Percentiles rank a stretch among this genome's conserved stretches.
These are phyloP conservation scores for Desoria tigrina DNA, from an alignment of 2,888 invertebrate species.

Conservation along the genomic window DNA sequence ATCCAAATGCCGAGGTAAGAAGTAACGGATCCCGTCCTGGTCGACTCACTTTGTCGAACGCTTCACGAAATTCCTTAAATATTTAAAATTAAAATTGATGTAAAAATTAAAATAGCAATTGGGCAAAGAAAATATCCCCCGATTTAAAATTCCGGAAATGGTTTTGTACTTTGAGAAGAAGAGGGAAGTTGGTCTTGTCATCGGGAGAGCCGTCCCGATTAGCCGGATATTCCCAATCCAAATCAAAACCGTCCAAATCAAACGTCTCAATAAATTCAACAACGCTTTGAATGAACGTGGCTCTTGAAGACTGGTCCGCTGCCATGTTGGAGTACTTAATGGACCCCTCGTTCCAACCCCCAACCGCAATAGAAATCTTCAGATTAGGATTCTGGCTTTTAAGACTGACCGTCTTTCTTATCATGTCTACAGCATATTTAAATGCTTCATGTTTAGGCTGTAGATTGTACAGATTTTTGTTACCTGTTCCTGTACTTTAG, in stretches of 20 bases:
- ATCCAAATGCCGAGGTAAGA: constrained; percentile 61
- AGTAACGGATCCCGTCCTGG: constrained; percentile 50
- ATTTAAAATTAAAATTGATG: too few species aligned
- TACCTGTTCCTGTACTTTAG: too few species aligned
- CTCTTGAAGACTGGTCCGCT: constrained; percentile 55
- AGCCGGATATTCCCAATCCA: constrained; percentile 36
- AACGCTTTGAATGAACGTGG: constrained; percentile 63
- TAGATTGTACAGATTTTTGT: too few species aligned
- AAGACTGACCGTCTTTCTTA: constrained; percentile 57
- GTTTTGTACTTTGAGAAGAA: constrained; percentile 56
- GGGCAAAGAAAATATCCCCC: not conserved
- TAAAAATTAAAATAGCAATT: not conserved
- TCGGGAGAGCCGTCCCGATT: constrained; percentile 57
- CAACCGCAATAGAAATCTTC: constrained; percentile 60
- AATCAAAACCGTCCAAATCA: constrained; percentile 31
- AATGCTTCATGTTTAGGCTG: not conserved
- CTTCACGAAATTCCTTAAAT: constrained; percentile 56
- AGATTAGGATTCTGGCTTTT: constrained; percentile 58
- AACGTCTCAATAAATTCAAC: constrained; percentile 59
- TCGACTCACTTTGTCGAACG: constrained; percentile 55
- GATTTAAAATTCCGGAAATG: too few species aligned
- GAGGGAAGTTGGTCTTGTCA: constrained; percentile 58
- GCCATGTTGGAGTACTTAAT: constrained; percentile 58
- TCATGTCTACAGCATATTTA: constrained; percentile 54
- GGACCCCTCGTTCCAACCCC: constrained; percentile 61